Evolutionary conservation across 1,140 invertebrate species (phyloP).

Genomic region (Drosophila littoralis): DNA sequence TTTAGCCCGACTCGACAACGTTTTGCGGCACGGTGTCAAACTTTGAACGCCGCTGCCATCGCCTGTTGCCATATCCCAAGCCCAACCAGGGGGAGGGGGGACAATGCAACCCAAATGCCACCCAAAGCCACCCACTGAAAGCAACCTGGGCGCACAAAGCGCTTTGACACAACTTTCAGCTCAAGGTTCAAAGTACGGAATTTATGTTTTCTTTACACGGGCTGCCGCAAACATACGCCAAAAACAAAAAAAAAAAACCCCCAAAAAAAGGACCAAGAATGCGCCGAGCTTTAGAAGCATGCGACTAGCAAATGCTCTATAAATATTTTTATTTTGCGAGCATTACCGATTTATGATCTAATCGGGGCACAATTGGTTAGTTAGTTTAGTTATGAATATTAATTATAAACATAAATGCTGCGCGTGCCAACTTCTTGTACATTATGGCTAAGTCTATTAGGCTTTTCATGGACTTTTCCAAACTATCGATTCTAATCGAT

Average conservation of each 20-base stretch:
- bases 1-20: conserved; percentile 38
- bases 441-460: no score
- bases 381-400: no score
- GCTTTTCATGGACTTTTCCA: no score
- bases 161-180: conserved; percentile 60
- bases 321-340: not conserved
- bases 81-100: no score
- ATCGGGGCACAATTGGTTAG: no score
- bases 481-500: no score
- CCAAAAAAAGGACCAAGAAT: conserved; percentile 14
- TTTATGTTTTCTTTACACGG: conserved; percentile 62
- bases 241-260: conserved; percentile 20
- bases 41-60: conserved; percentile 32
- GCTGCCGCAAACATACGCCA: conserved; percentile 49
- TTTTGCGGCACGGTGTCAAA: conserved; percentile 55
- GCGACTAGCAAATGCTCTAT: not conserved
- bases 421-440: no score
- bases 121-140: conserved; percentile 4
- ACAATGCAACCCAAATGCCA: not conserved
- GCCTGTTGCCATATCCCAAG: conserved; percentile 35
- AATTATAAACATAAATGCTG: no score
- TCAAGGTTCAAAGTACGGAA: conserved; percentile 67
- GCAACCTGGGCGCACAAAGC: conserved; percentile 51
- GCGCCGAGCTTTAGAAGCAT: not conserved
- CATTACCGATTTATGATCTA: no score